Base-by-base conservation (phyloP, 2,888 invertebrate species). In the Hyppa rectilinea region DNA sequence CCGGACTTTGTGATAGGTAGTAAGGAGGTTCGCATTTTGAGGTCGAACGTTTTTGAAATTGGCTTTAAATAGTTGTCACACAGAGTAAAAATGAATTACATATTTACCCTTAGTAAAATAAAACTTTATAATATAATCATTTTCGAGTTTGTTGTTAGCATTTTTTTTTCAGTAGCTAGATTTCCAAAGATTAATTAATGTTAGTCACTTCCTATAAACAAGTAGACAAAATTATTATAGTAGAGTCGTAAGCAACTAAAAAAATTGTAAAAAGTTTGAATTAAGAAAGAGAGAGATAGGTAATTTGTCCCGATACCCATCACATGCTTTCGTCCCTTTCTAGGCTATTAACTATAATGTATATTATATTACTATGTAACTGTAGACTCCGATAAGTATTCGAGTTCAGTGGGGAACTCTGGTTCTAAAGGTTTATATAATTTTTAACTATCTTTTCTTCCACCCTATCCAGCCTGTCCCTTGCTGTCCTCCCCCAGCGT, bases 301-400 rank as follows among this genome's bases (percentile, higher is more conserved):
- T 82, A 78, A 69, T 65, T 55, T n/a, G 76, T 86, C 86, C 84
- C 69, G 88, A 87, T 87, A 87, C 88, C 87, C 89, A 88, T 87
- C 87, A 87, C 87, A 85, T 66, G 47, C 83, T 84, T 80, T 88
- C 74, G 84, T 87, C 89, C 89, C 85, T 87, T 87, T 71, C 69
- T 90, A 91, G 88, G 82, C 80, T 91, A 89, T 84, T 73, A 69
- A 74, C 65, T 81, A 82, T 76, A 77, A 81, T 78, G 80, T 81
- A 72, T 84, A 85, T 71, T 82, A 80, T 78, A 83, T 63, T 65
- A 78, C 67, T 71, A 77, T 76, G 56, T 85, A 83, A 80, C 74
- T 73, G 74, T 89, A 88, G 88, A 82, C 81, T 86, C 81, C 83
- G 78, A 65, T 83, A 81, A 82, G 83, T 84, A 83, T 52, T 78